Percentiles rank a stretch among this genome's conserved stretches.
phyloP scores from a whole-genome alignment of 2,888 invertebrate species.

The Oligia fasciuncula region DNA sequence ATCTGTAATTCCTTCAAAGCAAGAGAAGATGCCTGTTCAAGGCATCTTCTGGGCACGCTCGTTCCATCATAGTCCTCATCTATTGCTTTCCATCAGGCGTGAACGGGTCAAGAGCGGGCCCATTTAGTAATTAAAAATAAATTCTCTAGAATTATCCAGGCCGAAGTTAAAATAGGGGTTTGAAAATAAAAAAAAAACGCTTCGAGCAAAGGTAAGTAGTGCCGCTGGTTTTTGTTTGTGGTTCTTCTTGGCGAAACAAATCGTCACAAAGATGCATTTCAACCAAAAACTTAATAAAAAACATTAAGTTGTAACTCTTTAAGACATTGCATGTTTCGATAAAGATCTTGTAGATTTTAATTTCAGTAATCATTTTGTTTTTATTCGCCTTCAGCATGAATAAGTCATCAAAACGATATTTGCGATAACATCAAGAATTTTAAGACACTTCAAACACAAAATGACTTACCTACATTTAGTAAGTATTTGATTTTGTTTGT shows the following conservation, averaged over 20 bases:
- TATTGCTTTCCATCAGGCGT: no score
- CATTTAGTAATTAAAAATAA: no score
- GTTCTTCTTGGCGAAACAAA: not conserved
- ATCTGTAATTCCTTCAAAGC: no score
- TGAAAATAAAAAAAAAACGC: no score
- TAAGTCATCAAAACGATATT: conserved; percentile 51
- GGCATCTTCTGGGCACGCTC: no score
- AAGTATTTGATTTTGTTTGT: not conserved
- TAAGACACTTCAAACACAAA: conserved; percentile 1
- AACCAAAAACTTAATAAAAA: conserved; percentile 21
- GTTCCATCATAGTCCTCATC: no score
- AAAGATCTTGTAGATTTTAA: conserved; percentile 54
- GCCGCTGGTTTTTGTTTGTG: no score
- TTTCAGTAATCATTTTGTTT: conserved; percentile 48
- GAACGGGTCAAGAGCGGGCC: no score
- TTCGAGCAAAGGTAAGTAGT: no score
- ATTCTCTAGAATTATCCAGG: no score
- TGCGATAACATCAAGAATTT: conserved; percentile 43
- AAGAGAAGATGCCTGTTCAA: no score
- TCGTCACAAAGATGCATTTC: not conserved
- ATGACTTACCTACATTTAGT: not conserved
- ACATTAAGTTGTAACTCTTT: conserved; percentile 36
- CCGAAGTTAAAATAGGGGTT: no score
- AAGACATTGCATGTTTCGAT: conserved; percentile 52
- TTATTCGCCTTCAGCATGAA: conserved; percentile 54